Conservation (phyloP, 2,797 vertebrate genomes). For the Rhodeus uyekii region DNA sequence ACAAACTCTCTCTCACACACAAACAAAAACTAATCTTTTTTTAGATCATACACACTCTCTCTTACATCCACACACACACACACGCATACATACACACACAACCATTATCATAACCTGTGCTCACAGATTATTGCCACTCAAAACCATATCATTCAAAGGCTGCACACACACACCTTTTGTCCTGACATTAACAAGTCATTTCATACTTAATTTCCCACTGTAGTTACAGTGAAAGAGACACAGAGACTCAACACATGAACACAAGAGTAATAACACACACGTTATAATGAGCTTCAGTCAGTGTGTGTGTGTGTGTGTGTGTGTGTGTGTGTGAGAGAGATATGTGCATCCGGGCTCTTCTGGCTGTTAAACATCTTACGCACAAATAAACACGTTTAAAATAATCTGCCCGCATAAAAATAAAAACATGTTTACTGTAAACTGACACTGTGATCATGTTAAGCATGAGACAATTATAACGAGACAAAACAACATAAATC, state of each 20-base stretch:
- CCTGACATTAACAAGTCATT: constrained; percentile 2
- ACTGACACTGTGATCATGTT: not conserved
- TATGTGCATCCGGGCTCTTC: no score
- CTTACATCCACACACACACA: no score
- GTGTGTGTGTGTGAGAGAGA: no score
- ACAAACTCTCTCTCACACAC: no score
- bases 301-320: no score
- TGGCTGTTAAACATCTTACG: not conserved
- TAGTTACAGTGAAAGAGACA: not conserved
- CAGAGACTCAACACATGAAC: no score
- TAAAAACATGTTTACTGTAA: not conserved
- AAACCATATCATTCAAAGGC: constrained; percentile 8
- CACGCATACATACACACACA: no score
- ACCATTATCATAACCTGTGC: not conserved
- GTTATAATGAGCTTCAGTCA: no score
- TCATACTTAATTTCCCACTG: not conserved
- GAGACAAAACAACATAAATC: not conserved
- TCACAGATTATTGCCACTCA: not conserved
- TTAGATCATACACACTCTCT: no score
- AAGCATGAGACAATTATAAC: no score
- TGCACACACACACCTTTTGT: not conserved
- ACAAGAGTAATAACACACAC: no score
- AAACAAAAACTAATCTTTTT: no score
- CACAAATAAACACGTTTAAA: not conserved
- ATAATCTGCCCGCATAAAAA: not conserved